These are phyloP conservation scores for Metopia argyrocephala DNA, from an alignment of 2,888 invertebrate species.

Conservation along the genomic window DNA sequence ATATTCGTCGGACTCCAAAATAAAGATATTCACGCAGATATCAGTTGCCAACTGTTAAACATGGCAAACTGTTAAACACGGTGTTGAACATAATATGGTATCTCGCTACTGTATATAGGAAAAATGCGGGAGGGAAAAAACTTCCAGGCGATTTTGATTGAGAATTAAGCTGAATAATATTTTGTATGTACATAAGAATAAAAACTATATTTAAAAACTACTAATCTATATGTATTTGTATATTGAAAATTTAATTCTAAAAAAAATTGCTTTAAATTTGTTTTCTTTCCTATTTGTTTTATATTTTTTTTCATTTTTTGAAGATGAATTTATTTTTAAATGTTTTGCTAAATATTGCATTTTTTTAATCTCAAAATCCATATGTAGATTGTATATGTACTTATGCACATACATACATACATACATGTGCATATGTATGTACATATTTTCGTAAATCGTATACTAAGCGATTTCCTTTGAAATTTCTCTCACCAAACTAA, in stretches of 20 bases:
- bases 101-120: too few species aligned
- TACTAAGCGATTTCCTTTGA: slow-evolving; percentile 60
- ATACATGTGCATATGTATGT: background rate
- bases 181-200: background rate
- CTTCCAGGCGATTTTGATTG: too few species aligned
- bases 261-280: slow-evolving; percentile 59
- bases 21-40: too few species aligned
- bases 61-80: too few species aligned
- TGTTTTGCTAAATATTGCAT: background rate
- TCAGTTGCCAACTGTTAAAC: too few species aligned
- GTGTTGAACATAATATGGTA: too few species aligned
- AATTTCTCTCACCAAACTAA: slow-evolving; percentile 26
- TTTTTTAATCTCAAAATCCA: background rate
- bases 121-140: too few species aligned
- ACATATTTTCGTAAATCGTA: slow-evolving; percentile 68
- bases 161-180: too few species aligned
- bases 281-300: slow-evolving; percentile 19
- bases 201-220: slow-evolving; percentile 35
- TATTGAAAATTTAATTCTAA: slow-evolving; percentile 46
- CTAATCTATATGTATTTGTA: slow-evolving; percentile 1
- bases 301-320: background rate
- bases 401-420: background rate
- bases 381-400: background rate
- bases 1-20: too few species aligned
- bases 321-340: background rate